phyloP scores from a whole-genome alignment of 2,888 invertebrate genomes.

The Megaustenia siamemsis region DNA sequence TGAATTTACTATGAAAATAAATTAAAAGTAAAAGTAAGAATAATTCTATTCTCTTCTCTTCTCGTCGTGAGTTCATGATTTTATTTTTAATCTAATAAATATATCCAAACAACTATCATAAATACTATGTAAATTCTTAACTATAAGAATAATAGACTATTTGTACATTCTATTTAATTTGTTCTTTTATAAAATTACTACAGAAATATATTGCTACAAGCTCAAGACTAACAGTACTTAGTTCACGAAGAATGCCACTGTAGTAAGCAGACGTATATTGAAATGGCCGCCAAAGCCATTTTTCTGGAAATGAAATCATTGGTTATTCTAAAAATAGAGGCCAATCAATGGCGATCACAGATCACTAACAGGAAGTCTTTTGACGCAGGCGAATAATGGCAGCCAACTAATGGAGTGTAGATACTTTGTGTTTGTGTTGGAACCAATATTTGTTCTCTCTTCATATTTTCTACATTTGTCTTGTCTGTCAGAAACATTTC shows the following conservation, averaged over 20 bases:
- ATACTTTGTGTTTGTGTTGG: background rate
- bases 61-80: too few relatives aligned
- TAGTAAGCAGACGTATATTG: conserved; percentile 44
- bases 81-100: too few relatives aligned
- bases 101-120: too few relatives aligned
- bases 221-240: background rate
- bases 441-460: background rate
- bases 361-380: conserved; percentile 57
- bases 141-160: too few relatives aligned
- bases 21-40: too few relatives aligned
- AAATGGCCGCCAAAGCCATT: conserved; percentile 58
- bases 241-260: background rate
- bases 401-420: conserved; percentile 50
- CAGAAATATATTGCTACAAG: background rate
- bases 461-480: conserved; percentile 2
- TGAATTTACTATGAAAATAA: too few relatives aligned
- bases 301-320: conserved; percentile 47
- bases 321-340: conserved; percentile 39
- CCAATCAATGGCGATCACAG: conserved; percentile 54
- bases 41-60: too few relatives aligned
- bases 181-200: too few relatives aligned
- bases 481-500: background rate
- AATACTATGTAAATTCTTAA: too few relatives aligned
- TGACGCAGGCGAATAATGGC: conserved; percentile 62
- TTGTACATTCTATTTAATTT: too few relatives aligned